Evolutionary conservation across 2,113 vertebrate genomes (phyloP).

Genomic region (Gopherus evgoodei): DNA sequence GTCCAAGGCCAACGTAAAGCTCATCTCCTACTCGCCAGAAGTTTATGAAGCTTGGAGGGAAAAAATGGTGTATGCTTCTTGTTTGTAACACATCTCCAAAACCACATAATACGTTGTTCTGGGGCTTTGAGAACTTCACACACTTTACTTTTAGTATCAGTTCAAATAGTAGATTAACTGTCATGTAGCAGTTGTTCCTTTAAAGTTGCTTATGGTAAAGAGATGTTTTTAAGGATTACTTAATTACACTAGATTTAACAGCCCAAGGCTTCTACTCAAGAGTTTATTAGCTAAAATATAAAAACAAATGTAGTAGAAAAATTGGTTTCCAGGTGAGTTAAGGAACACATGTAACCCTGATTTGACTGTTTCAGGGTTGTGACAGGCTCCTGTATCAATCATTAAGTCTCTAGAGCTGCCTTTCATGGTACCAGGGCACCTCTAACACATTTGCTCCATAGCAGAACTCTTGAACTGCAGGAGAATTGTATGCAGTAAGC

Average conservation of each 20-base stretch:
- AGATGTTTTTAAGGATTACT: neutral
- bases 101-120: neutral
- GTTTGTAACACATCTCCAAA: neutral
- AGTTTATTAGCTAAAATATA: neutral
- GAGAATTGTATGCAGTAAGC: accelerated
- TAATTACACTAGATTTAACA: neutral
- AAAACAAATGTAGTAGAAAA: neutral
- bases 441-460: neutral
- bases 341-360: neutral
- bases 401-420: too few relatives aligned
- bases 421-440: neutral
- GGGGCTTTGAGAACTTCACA: neutral
- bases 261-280: neutral
- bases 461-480: neutral
- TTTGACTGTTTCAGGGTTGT: neutral
- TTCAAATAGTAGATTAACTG: neutral
- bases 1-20: neutral
- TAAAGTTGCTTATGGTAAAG: neutral
- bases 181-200: too few relatives aligned
- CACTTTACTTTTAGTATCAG: neutral
- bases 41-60: neutral
- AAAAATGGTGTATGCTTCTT: neutral
- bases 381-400: neutral
- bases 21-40: neutral
- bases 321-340: neutral